Evolutionary conservation across 2,113 vertebrate species (phyloP).

Genomic region (Mus pahari): DNA sequence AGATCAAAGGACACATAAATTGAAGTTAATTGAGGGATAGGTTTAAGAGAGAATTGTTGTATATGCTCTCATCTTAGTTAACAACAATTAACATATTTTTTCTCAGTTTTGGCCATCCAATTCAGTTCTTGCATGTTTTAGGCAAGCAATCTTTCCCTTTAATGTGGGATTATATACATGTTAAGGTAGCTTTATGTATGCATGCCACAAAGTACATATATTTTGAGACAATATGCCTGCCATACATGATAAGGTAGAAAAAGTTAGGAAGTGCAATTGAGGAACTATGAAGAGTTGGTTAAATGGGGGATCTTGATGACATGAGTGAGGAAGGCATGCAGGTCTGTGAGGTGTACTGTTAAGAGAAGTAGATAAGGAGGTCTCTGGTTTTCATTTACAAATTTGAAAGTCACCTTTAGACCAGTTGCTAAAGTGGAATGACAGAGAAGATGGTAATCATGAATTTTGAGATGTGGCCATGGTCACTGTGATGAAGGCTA

Average conservation of each 20-base stretch:
- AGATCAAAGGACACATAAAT: neutral
- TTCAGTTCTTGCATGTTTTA: neutral
- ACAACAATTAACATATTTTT: neutral
- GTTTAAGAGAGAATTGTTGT: neutral
- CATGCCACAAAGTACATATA: neutral
- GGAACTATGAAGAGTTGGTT: neutral
- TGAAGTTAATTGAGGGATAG: neutral
- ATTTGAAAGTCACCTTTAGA: neutral
- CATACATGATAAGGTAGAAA: neutral
- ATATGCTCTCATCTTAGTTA: neutral
- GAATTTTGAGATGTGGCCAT: neutral
- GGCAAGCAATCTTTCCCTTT: neutral
- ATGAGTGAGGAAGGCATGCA: neutral
- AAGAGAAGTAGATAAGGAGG: neutral
- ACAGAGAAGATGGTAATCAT: neutral
- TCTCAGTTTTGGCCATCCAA: neutral
- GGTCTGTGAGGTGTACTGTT: neutral
- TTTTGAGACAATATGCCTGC: neutral
- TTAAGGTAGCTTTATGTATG: neutral
- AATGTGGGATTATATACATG: neutral
- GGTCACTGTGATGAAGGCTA: neutral
- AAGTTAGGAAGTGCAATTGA: neutral
- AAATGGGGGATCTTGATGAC: neutral
- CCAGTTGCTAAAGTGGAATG: neutral
- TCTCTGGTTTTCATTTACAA: neutral